These are phyloP conservation scores for Micrastur ruficollis DNA, from an alignment of 2,797 vertebrate species.

Conservation along the genomic window DNA sequence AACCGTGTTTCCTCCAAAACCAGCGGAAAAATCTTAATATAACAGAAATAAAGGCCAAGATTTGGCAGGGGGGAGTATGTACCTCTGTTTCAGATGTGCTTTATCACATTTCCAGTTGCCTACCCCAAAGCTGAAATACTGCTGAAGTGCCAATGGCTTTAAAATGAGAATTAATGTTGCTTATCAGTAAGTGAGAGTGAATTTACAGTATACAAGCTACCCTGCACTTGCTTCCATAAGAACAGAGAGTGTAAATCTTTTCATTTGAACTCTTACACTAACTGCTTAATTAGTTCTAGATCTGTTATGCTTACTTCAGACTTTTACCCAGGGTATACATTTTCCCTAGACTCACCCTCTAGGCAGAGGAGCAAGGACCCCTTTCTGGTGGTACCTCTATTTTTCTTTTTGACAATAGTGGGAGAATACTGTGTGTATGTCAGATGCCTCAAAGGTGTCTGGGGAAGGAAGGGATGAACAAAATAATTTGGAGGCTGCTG, in stretches of 20 bases:
- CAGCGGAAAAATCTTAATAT: not conserved
- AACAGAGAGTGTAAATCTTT: not conserved
- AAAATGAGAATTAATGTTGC: not conserved
- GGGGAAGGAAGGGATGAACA: not conserved
- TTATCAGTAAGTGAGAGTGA: not conserved
- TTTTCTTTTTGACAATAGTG: not conserved
- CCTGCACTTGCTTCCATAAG: not conserved
- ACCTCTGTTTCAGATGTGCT: not conserved
- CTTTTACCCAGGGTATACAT: accelerated
- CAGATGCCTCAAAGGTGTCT: not conserved
- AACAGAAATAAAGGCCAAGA: not conserved
- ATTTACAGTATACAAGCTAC: not conserved
- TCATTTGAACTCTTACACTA: accelerated
- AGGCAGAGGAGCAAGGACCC: not conserved
- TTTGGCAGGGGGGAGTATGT: accelerated
- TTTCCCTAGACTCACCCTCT: accelerated
- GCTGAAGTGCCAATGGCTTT: not conserved
- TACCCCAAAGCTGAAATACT: not conserved
- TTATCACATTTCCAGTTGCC: not conserved
- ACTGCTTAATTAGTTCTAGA: not conserved
- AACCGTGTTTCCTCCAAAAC: not conserved
- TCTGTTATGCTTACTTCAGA: accelerated
- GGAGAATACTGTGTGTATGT: not conserved
- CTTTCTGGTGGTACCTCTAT: not conserved
- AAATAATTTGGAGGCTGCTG: not conserved